Base-by-base conservation (phyloP, 1,140 invertebrate genomes). In the Calosoma granatense region DNA sequence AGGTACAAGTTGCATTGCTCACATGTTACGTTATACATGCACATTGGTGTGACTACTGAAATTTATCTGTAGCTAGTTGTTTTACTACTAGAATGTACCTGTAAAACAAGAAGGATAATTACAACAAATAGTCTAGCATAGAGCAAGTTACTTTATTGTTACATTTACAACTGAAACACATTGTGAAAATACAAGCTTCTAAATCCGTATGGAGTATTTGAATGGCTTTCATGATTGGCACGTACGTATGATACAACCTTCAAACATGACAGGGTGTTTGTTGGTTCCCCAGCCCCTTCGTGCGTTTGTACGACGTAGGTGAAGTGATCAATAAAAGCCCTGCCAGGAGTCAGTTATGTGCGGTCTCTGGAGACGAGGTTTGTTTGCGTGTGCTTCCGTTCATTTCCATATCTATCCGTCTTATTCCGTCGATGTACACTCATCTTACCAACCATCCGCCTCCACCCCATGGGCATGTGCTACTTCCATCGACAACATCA, bases 321-420 rank as follows among this genome's bases (percentile, higher is more conserved):
- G n/a, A 36, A 47, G 17, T 47, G 41, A 47, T 47, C 15, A 17
- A 47, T 11, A 47, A 11, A 47, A 47, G 41, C 17, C 15, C 3
- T 17, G 41, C 9, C 17, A 11, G 6, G 15, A 47, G 41, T 47
- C 41, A 47, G 17, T 47, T 47, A 47, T 47, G 17, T 47, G 9
- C 3, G 4, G 15, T 6, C 41, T 47, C 41, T 47, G 41, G 41
- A 47, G 41, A 47, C 9, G 4, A 12, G 9, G 41, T 47, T 47
- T 47, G 41, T 30, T 30, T 30, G 9, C 41, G 41, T 3, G 4
- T 47, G 41, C 41, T 17, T 47, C 15, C 41, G 41, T 47, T 47
- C 41, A 47, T 47, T 47, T 47, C 41, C 41, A 47, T 47, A 47
- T 47, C 41, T 47, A 47, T 47, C 15, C 41, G 41, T 47, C 41